These are phyloP conservation scores for Dryoscopus gambensis DNA, from an alignment of 2,113 vertebrate species.

Conservation along the genomic window DNA sequence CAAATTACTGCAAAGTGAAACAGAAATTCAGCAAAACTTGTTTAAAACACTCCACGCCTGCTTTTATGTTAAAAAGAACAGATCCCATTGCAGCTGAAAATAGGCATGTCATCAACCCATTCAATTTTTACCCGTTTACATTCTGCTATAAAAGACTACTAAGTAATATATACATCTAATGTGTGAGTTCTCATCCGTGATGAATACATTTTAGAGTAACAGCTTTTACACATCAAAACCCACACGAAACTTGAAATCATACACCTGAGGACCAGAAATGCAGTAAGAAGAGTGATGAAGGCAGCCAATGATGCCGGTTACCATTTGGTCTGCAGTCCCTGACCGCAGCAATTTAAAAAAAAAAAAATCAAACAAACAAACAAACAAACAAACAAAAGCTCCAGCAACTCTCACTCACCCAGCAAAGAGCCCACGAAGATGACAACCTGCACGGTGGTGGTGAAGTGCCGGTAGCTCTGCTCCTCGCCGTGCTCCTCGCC, in stretches of 20 bases:
- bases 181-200: neutral
- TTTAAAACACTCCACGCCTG: neutral
- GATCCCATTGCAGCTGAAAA: neutral
- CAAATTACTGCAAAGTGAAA: neutral
- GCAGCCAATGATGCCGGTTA: neutral
- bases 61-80: neutral
- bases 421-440: slow-evolving; percentile 89
- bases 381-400: too few relatives aligned
- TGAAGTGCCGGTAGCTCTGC: slow-evolving; percentile 87
- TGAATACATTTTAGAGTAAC: neutral
- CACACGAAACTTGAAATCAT: neutral
- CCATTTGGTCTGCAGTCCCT: neutral
- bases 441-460: slow-evolving; percentile 83
- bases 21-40: neutral
- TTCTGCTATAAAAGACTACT: neutral
- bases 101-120: neutral
- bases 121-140: neutral
- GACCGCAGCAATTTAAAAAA: too few relatives aligned
- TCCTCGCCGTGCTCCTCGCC: slow-evolving; percentile 63
- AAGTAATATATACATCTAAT: neutral
- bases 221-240: neutral
- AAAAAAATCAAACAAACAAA: too few relatives aligned
- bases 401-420: slow-evolving; percentile 75
- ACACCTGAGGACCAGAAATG: neutral
- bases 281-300: neutral